Evolutionary conservation across 1,140 invertebrate genomes (phyloP).

Genomic region (Mycetomoellerius zeteki): DNA sequence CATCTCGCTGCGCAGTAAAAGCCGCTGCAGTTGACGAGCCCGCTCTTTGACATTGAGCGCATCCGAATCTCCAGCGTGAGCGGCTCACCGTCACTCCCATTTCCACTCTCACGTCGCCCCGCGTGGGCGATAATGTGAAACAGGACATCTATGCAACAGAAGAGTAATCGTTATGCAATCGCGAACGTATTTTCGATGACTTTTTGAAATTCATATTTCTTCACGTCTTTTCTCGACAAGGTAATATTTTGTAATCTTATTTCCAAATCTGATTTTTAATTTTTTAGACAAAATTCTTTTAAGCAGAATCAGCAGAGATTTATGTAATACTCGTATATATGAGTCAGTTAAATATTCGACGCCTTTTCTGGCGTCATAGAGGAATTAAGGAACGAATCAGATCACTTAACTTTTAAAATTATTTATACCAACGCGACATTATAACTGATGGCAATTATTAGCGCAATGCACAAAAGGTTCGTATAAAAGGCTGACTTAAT

Average conservation of each 20-base stretch:
- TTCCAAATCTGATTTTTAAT: no score
- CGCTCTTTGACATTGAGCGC: slow-evolving; percentile 72
- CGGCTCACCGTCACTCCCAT: slow-evolving; percentile 23
- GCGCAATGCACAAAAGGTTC: no score
- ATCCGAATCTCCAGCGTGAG: slow-evolving; percentile 66
- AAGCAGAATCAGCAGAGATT: background rate
- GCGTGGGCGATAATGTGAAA: background rate
- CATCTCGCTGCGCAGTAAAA: slow-evolving; percentile 74
- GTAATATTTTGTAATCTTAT: no score
- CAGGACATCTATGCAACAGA: background rate
- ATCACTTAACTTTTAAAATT: background rate
- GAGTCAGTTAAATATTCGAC: background rate
- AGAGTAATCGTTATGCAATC: background rate
- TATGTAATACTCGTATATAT: no score
- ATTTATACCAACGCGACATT: background rate
- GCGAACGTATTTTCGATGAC: background rate
- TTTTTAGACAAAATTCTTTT: background rate
- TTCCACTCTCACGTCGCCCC: slow-evolving; percentile 40
- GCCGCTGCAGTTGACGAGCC: slow-evolving; percentile 47
- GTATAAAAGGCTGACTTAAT: background rate
- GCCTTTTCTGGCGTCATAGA: background rate
- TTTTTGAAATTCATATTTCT: background rate
- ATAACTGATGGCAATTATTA: background rate
- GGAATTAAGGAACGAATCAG: background rate
- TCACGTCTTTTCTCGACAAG: background rate